Conservation (phyloP, 2,113 vertebrate species). For the Thalassarche chlororhynchos region DNA sequence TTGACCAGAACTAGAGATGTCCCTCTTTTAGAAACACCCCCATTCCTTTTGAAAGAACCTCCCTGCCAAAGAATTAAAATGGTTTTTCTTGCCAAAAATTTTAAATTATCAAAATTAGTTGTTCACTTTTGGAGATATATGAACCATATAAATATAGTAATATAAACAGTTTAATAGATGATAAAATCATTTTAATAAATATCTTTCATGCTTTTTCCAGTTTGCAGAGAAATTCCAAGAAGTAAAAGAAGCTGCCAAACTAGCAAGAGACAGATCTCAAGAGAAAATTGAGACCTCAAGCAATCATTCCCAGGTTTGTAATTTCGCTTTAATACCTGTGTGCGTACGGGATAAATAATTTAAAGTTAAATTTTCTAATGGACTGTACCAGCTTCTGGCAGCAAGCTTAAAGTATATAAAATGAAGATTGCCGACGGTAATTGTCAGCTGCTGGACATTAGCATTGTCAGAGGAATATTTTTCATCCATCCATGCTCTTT, state of each 20-base stretch:
- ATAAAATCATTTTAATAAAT: neutral
- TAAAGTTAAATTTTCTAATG: constrained; percentile 3
- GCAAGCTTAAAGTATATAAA: neutral
- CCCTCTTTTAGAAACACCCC: neutral
- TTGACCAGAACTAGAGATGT: neutral
- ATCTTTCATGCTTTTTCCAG: constrained; percentile 71
- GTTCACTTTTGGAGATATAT: neutral
- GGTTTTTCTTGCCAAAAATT: neutral
- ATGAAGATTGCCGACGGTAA: neutral
- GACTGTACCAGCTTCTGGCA: neutral
- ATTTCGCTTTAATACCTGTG: neutral
- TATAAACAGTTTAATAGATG: neutral
- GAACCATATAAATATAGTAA: neutral
- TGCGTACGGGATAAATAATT: neutral
- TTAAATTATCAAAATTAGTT: neutral
- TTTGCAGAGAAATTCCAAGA: constrained; percentile 99
- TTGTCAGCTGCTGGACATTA: constrained; percentile 1
- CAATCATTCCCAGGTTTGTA: constrained; percentile 90
- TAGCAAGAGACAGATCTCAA: constrained; percentile 93
- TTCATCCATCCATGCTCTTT: neutral
- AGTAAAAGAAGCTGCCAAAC: constrained; percentile 92
- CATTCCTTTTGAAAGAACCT: neutral
- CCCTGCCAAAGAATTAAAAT: neutral
- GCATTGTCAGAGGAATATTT: neutral
- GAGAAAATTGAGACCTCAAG: constrained; percentile 92